A percentile compares a stretch with the other conserved stretches of the same genome.
Conservation (phyloP, 2,797 vertebrate genomes). For the Botia almorhae region DNA sequence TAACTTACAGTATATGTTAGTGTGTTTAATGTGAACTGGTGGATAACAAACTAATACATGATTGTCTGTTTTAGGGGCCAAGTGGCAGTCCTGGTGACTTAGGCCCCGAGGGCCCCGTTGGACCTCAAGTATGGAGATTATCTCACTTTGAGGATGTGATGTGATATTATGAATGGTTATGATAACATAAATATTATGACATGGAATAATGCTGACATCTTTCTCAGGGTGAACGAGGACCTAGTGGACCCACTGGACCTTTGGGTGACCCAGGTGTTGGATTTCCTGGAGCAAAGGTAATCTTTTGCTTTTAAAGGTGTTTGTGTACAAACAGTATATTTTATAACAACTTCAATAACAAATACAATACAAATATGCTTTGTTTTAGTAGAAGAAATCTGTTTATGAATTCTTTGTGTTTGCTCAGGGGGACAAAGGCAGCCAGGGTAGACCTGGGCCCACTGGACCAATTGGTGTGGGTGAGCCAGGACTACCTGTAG, state of each 20-base stretch:
- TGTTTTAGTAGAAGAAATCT: background rate
- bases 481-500: constrained; percentile 73
- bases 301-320: background rate
- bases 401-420: constrained; percentile 15
- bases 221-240: constrained; percentile 84
- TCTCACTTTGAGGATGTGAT: background rate
- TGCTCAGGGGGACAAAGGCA: constrained; percentile 76
- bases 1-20: background rate
- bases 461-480: constrained; percentile 71
- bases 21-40: background rate
- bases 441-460: constrained; percentile 72
- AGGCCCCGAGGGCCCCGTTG: constrained; percentile 70
- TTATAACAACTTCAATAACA: too few relatives aligned
- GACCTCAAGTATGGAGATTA: constrained; percentile 71
- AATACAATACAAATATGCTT: background rate
- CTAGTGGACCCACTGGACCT: constrained; percentile 75
- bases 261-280: constrained; percentile 77
- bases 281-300: constrained; percentile 75
- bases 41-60: background rate
- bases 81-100: constrained; percentile 70
- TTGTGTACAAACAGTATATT: background rate
- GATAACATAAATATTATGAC: background rate
- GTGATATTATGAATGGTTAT: background rate
- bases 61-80: constrained; percentile 66
- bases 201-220: background rate